phyloP scores from a whole-genome alignment of 2,888 invertebrate species.

The Campaea margaritaria region DNA sequence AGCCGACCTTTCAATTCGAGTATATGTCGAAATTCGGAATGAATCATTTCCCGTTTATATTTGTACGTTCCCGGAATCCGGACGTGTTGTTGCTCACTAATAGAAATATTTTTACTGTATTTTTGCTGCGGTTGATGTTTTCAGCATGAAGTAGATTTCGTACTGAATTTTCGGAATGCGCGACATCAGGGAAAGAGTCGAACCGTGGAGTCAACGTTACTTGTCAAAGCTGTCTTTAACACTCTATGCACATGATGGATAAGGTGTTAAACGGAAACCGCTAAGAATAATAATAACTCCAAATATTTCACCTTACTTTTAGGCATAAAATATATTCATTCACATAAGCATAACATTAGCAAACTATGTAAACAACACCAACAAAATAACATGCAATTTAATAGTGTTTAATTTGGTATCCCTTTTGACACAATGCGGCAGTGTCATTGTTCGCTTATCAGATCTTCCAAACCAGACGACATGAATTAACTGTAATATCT shows the following conservation, averaged over 20 bases:
- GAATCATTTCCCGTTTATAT: constrained; percentile 80
- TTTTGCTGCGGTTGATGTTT: constrained; percentile 21
- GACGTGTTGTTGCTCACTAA: constrained; percentile 39
- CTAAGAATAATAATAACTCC: background rate
- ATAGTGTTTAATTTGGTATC: constrained; percentile 43
- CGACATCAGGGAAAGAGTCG: constrained; percentile 2
- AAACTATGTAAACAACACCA: constrained; percentile 7
- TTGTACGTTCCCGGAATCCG: constrained; percentile 56
- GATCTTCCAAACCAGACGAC: constrained; percentile 55
- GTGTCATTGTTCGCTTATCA: constrained; percentile 57
- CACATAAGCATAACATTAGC: background rate
- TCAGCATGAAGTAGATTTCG: constrained; percentile 11
- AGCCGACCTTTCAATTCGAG: constrained; percentile 81
- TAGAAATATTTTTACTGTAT: constrained; percentile 35
- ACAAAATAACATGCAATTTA: constrained; percentile 22
- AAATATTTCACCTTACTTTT: too few species aligned
- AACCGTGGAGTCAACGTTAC: constrained; percentile 18
- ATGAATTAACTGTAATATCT: constrained; percentile 54
- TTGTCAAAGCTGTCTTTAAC: constrained; percentile 5
- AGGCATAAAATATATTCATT: too few species aligned
- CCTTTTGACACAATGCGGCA: constrained; percentile 50
- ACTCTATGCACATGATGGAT: constrained; percentile 1
- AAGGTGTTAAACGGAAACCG: background rate
- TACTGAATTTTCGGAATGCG: constrained; percentile 5
- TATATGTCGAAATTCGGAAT: constrained; percentile 82